Evolutionary conservation across 37 sponge, comb jelly and placozoan genomes (phyloP), one percentile per base, ranked within the genome.

Genomic region (Beroe ovata): DNA sequence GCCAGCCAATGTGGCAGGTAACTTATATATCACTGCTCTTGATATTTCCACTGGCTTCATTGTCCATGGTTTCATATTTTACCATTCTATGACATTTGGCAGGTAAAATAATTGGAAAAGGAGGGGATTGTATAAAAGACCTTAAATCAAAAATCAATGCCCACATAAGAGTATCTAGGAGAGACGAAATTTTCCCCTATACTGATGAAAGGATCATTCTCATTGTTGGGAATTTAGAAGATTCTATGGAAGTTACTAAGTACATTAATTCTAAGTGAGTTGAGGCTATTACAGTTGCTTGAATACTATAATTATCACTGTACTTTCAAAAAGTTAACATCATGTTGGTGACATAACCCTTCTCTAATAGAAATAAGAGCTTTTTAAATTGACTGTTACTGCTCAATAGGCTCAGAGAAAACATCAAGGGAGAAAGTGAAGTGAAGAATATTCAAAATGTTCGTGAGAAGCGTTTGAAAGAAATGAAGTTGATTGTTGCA

Each of bases 91-190:
- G 11, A 47, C 11, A 47, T 47, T 47, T 6, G 54, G 54, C 84
- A 77, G 84, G 84, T 20, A 77, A 29, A 23, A 77, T 77, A 1
- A 77, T 77, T 77, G 84, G 84, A n/a, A 77, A 77, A 25, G 84
- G 84, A 26, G 84, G 84, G 0, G 84, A 77, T 6, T 11, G 38
- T 6, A 77, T 77, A n/a, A 77, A 77, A 77, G 84, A 77, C 8
- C 22, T 77, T 0, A 77, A 77, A 40, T 42, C 42, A n/a, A 77
- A 77, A 77, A 42, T 4, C 0, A 41, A 16, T 42, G 84, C 84
- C 25, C 22, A 21, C 14, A 36, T 77, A 8, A 77, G 84, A 40
- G 84, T 77, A 36, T 77, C 84, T 41, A 25, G 38, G 8, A 33
- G 84, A 22, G 84, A 77, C 20, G 84, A 77, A 36, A 39, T 77